These are phyloP conservation scores for Synaphobranchus kaupii DNA, from an alignment of 2,797 vertebrate species.

Conservation along the genomic window DNA sequence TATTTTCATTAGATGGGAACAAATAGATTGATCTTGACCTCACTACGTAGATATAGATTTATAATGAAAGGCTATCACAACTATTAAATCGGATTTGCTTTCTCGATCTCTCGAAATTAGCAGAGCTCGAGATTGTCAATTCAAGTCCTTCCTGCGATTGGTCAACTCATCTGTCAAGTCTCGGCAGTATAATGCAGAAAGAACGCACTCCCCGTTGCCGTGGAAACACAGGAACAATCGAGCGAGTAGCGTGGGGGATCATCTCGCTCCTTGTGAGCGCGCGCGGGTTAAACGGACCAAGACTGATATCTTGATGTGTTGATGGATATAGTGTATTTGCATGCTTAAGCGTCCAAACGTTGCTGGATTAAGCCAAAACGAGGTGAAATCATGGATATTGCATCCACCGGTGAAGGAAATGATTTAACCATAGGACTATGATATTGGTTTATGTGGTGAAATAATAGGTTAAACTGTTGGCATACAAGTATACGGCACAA, in stretches of 20 bases:
- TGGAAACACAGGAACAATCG: constrained; percentile 25
- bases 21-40: neutral
- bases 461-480: neutral
- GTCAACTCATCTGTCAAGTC: constrained; percentile 18
- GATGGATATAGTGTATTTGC: neutral
- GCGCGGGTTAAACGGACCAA: neutral
- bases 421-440: neutral
- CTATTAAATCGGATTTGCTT: neutral
- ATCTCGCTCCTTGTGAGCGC: neutral
- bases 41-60: neutral
- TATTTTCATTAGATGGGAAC: neutral
- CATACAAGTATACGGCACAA: neutral
- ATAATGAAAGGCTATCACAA: neutral
- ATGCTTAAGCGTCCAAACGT: neutral
- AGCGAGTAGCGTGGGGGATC: neutral
- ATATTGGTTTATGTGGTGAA: neutral
- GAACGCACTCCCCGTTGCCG: constrained; percentile 16
- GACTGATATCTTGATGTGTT: neutral
- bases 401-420: neutral
- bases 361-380: neutral
- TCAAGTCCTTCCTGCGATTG: constrained; percentile 15
- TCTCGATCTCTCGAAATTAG: neutral
- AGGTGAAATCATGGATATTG: neutral
- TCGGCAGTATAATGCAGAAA: constrained; percentile 3
- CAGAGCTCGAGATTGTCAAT: neutral